Conservation (phyloP, 2,113 vertebrate genomes). For the Myocastor coypus region DNA sequence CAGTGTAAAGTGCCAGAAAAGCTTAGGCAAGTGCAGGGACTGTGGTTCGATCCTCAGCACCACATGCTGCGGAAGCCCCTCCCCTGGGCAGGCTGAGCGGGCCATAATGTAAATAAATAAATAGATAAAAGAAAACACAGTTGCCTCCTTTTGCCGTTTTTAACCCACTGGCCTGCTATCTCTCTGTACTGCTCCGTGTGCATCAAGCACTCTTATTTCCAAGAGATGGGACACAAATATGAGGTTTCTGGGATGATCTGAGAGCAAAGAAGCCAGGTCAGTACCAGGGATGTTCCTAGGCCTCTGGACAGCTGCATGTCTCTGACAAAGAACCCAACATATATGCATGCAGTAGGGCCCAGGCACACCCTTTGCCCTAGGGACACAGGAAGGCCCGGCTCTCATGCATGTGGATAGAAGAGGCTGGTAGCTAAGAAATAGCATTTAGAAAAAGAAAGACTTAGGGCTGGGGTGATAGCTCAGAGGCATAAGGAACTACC, state of each 20-base stretch:
- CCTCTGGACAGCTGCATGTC: neutral
- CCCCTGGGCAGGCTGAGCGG: too few species aligned
- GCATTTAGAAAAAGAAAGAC: neutral
- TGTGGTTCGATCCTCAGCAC: too few species aligned
- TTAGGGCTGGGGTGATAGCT: too few species aligned
- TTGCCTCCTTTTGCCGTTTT: constrained; percentile 16
- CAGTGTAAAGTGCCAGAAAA: too few species aligned
- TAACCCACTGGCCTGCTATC: neutral
- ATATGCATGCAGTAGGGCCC: neutral
- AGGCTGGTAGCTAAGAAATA: neutral
- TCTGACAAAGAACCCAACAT: neutral
- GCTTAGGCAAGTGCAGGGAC: too few species aligned
- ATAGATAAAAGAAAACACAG: too few species aligned
- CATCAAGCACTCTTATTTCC: neutral
- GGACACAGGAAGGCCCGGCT: neutral
- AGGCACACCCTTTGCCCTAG: neutral
- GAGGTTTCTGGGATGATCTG: neutral
- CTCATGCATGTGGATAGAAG: neutral
- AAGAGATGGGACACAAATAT: neutral
- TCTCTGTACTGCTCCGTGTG: neutral
- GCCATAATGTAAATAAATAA: too few species aligned
- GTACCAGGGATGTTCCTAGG: neutral
- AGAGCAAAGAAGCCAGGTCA: neutral
- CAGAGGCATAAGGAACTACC: too few species aligned
- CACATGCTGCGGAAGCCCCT: too few species aligned